Base-by-base conservation (phyloP, 2,888 invertebrate species). In the Trichogramma dendrolimi region DNA sequence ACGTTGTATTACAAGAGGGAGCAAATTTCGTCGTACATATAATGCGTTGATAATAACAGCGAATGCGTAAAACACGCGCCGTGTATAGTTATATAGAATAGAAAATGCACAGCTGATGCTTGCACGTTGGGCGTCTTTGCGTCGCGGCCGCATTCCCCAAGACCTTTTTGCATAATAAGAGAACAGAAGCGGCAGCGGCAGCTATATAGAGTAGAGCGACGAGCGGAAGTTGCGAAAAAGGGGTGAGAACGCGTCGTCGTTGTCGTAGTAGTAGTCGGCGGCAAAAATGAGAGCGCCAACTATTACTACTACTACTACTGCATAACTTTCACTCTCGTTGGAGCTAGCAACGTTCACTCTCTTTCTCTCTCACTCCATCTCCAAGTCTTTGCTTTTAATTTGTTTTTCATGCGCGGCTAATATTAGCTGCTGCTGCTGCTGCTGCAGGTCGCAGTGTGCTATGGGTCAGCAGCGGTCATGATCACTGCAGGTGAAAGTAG, bases 181-280 rank as follows among this genome's bases (percentile, higher is more conserved):
- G 27, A 27, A 27, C 27, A 27, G 27, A 27, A 27, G 41, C 47
- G 43, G 14, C 55, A 14, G 58, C 42, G 5, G 43, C 14, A 14
- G 27, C 10, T 8, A n/a, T 51, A 10, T 14, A 14, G 51, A 10
- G n/a, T 14, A 46, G n/a, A 10, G 10, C 11, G n/a, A 4, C 41
- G 55, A 58, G 47, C 48, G 62, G 62, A 66, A 58, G 59, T 62
- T 60, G 60, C 55, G 62, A 66, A 62, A 62, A 60, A 64, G 46
- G 61, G 63, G 57, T 62, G 61, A 61, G 63, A 59, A 60, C 50
- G 1, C 27, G 27, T 27, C 27, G 27, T 27, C 14, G 14, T 14
- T 3, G 27, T 27, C 27, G 27, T 27, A 27, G 27, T 27, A 27
- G 27, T 27, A 27, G 27, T 27, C 27, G 5, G 58, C 39, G 6